Evolutionary conservation across 2,888 invertebrate genomes (phyloP), one percentile per base, ranked within the genome.

Genomic region (Aleiodes leptofemur): DNA sequence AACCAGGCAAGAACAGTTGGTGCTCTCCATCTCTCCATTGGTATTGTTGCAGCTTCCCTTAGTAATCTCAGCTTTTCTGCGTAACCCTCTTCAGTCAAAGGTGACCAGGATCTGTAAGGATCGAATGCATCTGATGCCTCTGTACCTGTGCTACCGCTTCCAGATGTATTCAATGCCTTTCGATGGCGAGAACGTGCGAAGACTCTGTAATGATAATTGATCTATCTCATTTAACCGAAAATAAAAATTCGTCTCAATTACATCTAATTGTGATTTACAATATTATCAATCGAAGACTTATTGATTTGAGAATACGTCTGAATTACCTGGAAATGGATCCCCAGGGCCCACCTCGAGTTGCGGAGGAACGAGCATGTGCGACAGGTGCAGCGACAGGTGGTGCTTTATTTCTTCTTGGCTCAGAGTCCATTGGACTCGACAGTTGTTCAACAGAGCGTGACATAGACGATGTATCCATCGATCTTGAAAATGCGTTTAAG

Each of bases 1-100:
- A 98, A 91, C 98, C 98, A 98, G 1, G 98, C 97, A 55, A 97
- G 92, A 72, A 98, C 97, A 77, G 97, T 97, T 0, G 96, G 95
- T 13, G 98, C 97, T 76, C 96, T 93, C 98, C 98, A 98, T 85
- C 96, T 91, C 77, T 96, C 95, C 91, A 98, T 94, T 7, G 97
- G 97, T 76, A 96, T 92, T 70, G 94, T 94, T 53, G 93, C 95
- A 66, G 96, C 96, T 89, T 97, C 97, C 43, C 97, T 93, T 56
- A 98, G 90, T 64, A 94, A 88, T 76, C 93, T 90, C 50, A 96
- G 92, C 82, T 96, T 96, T 86, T 96, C 95, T 71, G 95, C 94
- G 83, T 93, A 93, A 69, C 94, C 94, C 91, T 90, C 95, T 90
- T 91, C 95, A 83, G 91, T 92, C 38, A 95, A 90, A 0, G 95